Evolutionary conservation across 2,797 vertebrate species (phyloP).

Genomic region (Artibeus lituratus): DNA sequence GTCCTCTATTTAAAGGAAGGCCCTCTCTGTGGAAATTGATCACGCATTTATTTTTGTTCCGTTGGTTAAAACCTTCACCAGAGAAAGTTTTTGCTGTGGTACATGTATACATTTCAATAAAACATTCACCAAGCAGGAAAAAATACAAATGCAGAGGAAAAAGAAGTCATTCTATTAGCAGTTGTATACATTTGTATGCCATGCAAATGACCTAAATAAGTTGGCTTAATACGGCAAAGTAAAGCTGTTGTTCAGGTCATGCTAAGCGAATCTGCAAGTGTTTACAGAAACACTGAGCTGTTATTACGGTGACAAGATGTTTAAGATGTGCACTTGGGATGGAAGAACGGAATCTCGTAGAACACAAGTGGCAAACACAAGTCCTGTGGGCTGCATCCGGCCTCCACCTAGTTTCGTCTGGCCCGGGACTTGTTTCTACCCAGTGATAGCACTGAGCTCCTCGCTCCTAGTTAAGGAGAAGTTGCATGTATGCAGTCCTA

Average conservation of each 20-base stretch:
- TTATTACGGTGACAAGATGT: not conserved
- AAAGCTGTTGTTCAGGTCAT: not conserved
- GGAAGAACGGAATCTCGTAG: not conserved
- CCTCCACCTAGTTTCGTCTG: too few species aligned
- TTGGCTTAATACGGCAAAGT: not conserved
- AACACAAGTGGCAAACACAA: too few species aligned
- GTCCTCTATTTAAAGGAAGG: not conserved
- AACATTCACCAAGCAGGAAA: not conserved
- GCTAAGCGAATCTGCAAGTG: not conserved
- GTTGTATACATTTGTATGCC: not conserved
- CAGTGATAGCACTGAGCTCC: too few species aligned
- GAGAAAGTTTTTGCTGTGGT: not conserved
- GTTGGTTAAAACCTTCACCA: not conserved
- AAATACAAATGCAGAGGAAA: not conserved
- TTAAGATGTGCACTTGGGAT: not conserved
- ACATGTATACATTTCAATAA: not conserved
- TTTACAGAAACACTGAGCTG: not conserved
- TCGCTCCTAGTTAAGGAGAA: too few species aligned
- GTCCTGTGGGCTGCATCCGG: too few species aligned
- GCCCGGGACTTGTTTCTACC: too few species aligned
- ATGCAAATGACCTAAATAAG: not conserved
- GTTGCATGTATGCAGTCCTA: too few species aligned
- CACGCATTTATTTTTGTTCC: not conserved
- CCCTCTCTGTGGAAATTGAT: not conserved
- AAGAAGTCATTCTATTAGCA: not conserved